Evolutionary conservation across 2,797 vertebrate genomes (phyloP).

Genomic region (Catharus ustulatus): DNA sequence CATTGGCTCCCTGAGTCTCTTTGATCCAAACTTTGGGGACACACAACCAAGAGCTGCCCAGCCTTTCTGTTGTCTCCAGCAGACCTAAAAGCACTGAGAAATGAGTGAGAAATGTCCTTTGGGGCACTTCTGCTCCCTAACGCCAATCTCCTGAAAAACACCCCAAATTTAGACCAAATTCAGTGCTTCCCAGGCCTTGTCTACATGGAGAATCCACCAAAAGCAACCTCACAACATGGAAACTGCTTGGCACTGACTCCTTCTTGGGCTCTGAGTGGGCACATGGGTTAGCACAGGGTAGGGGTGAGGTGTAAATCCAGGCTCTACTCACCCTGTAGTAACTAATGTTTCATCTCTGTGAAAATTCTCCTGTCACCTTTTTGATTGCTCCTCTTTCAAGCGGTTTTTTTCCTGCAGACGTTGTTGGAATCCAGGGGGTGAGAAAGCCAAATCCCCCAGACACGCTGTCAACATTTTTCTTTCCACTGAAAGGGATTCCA

Average conservation of each 20-base stretch:
- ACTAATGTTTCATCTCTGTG: neutral
- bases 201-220: neutral
- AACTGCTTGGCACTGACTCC: neutral
- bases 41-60: neutral
- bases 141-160: neutral
- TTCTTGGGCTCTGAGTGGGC: neutral
- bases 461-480: neutral
- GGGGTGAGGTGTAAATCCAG: neutral
- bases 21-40: neutral
- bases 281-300: neutral
- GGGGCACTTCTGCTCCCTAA: neutral
- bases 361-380: neutral
- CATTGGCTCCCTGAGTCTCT: slow-evolving; percentile 4
- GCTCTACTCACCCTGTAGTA: neutral
- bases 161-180: neutral
- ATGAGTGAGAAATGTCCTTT: neutral
- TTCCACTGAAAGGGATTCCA: neutral
- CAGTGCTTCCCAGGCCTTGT: neutral
- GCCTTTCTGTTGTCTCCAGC: neutral
- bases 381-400: neutral
- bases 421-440: neutral
- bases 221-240: fast-evolving
- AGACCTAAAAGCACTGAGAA: neutral
- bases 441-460: neutral
- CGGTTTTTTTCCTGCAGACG: neutral